Conservation (phyloP, 2,888 invertebrate genomes). For the Plagiodera versicolora region DNA sequence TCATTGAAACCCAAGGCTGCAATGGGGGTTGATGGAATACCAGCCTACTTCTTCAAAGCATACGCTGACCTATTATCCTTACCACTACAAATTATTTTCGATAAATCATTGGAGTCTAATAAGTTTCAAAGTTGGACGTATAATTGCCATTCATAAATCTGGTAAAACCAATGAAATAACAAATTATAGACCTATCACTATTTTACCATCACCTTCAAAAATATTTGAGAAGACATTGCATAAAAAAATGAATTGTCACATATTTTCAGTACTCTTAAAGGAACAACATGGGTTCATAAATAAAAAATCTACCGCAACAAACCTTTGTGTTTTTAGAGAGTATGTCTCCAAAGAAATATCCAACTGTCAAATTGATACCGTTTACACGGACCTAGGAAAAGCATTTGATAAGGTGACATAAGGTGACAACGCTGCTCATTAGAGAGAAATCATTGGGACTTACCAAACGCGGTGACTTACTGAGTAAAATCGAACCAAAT, state of each 20-base stretch:
- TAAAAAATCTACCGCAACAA: constrained; percentile 8
- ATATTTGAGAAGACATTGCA: background rate
- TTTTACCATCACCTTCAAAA: background rate
- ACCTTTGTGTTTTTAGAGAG: background rate
- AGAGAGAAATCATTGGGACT: no score
- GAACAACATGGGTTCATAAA: constrained; percentile 3
- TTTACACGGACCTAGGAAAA: background rate
- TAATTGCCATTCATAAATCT: constrained; percentile 7
- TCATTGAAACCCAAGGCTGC: no score
- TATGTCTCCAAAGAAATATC: background rate
- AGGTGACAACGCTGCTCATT: no score
- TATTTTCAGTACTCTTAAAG: background rate
- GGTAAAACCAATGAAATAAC: background rate
- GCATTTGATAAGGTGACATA: no score
- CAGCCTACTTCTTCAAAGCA: no score
- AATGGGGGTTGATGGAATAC: no score
- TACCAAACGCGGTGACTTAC: no score
- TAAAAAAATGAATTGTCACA: no score
- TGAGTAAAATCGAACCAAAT: no score
- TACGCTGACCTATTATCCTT: no score
- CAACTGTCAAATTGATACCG: constrained; percentile 4
- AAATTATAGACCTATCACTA: background rate
- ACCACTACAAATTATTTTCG: no score
- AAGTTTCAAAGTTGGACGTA: constrained; percentile 4
- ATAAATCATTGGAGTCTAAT: no score